Evolutionary conservation across 1,140 invertebrate genomes (phyloP), one percentile per base, ranked within the genome.

Genomic region (Bicyclus anynana): DNA sequence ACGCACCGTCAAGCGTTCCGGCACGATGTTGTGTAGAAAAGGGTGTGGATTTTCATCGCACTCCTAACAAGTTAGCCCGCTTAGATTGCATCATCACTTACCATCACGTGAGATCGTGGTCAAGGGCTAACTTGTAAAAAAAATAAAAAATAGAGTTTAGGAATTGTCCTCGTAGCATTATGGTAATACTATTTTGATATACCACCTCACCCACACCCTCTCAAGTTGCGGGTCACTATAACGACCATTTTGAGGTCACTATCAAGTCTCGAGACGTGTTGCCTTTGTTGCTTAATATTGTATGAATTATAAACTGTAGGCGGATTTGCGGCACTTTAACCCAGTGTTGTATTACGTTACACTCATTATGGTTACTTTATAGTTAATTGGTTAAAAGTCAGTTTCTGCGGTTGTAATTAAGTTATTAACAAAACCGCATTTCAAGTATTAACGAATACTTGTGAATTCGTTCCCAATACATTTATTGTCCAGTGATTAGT

Each of bases 181-280:
- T 44, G 40, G 40, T 16, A 21, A 12, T 3, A 9, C 1, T 44
- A 6, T 44, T 21, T 44, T 60, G 74, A 77, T 73, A 72, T 73
- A 72, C 58, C 65, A 57, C 62, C 55, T 52, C 63, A 55, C 66
- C 52, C 59, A 33, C 60, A 64, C 62, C 52, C 51, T 62, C 71
- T 63, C 72, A 80, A 77, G 66, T 77, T 77, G 70, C 62, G 76
- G 73, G 69, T 62, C 71, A 66, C 71, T 64, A 65, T 71, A 63
- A 75, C 69, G 62, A 65, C 61, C 65, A 60, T 46, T 74, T 69
- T 67, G 72, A 69, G 74, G 72, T 68, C 66, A 59, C 60, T 67
- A 63, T 67, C 56, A 67, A 67, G 60, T 67, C 53, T 59, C 53
- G 46, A 5, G 47, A 50, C 47, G 55, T 52, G 33, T 35, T 14